These are phyloP conservation scores for Drosophila mojavensis DNA, from an alignment of 1,140 invertebrate species.

Conservation along the genomic window DNA sequence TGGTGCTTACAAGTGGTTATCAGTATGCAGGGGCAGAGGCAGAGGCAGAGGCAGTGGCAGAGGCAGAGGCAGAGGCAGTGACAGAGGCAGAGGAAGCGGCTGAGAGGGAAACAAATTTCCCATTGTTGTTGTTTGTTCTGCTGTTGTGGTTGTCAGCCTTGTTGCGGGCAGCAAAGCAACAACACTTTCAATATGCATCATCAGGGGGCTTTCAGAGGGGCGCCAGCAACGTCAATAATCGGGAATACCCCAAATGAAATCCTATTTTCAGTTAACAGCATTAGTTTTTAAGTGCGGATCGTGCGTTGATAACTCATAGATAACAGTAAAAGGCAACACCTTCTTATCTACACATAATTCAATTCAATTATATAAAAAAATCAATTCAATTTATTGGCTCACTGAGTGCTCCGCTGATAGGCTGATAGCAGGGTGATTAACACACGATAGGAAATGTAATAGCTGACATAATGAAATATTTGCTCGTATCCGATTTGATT, in stretches of 20 bases:
- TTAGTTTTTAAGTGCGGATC: too few species aligned
- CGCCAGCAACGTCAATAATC: background rate
- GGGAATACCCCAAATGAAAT: background rate
- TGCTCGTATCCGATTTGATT: too few species aligned
- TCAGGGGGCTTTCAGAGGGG: constrained; percentile 1
- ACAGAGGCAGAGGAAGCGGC: constrained; percentile 12
- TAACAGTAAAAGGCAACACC: too few species aligned
- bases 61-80: constrained; percentile 15
- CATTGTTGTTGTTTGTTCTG: constrained; percentile 3
- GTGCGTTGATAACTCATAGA: too few species aligned
- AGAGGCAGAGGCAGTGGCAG: background rate
- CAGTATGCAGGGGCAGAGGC: constrained; percentile 38
- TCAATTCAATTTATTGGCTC: background rate
- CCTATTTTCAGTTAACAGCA: too few species aligned
- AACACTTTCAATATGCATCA: constrained; percentile 70
- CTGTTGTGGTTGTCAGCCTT: constrained; percentile 14
- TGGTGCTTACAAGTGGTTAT: constrained; percentile 75
- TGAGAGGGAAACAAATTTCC: background rate
- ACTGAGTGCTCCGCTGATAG: background rate
- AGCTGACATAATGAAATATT: background rate
- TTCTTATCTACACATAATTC: background rate
- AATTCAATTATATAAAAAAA: background rate
- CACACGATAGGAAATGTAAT: background rate
- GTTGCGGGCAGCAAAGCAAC: constrained; percentile 25
- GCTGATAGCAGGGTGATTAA: background rate